Conservation (phyloP, 1,140 invertebrate species). For the Drosophila cardini region DNA sequence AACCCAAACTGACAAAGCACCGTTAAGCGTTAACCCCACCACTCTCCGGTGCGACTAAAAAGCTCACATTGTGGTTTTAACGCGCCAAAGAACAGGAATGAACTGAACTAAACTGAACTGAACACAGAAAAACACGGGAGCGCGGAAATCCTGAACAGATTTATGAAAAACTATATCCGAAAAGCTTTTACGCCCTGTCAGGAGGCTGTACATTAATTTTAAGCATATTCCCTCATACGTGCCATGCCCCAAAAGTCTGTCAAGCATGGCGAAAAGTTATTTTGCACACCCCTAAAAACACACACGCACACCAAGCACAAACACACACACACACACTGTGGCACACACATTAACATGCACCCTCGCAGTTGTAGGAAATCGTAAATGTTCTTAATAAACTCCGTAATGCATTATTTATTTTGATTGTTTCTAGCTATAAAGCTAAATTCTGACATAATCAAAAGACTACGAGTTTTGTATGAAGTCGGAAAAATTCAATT, state of each 20-base stretch:
- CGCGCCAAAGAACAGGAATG: slow-evolving; percentile 16
- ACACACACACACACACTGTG: background rate
- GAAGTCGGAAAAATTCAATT: background rate
- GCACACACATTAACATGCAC: slow-evolving; percentile 3
- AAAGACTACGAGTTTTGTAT: background rate
- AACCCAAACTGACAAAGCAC: too few relatives aligned
- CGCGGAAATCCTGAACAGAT: slow-evolving; percentile 27
- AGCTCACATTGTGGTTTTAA: slow-evolving; percentile 52
- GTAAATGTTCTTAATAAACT: slow-evolving; percentile 39
- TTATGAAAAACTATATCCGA: slow-evolving; percentile 47
- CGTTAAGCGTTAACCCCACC: too few relatives aligned
- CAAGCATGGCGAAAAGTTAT: slow-evolving; percentile 24
- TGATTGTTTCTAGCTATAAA: background rate
- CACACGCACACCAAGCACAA: background rate
- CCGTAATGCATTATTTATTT: slow-evolving; percentile 37
- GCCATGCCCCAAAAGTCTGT: slow-evolving; percentile 10
- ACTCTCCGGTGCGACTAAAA: slow-evolving; percentile 3
- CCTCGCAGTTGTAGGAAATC: slow-evolving; percentile 1
- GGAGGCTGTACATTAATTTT: slow-evolving; percentile 33
- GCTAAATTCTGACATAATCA: background rate
- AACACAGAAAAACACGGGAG: slow-evolving; percentile 3
- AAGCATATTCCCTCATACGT: slow-evolving; percentile 24
- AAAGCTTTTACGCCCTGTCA: slow-evolving; percentile 25
- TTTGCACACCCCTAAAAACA: background rate
- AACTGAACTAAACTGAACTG: too few relatives aligned